Evolutionary conservation across 1,140 invertebrate species (phyloP).

Genomic region (Euschistus heros): DNA sequence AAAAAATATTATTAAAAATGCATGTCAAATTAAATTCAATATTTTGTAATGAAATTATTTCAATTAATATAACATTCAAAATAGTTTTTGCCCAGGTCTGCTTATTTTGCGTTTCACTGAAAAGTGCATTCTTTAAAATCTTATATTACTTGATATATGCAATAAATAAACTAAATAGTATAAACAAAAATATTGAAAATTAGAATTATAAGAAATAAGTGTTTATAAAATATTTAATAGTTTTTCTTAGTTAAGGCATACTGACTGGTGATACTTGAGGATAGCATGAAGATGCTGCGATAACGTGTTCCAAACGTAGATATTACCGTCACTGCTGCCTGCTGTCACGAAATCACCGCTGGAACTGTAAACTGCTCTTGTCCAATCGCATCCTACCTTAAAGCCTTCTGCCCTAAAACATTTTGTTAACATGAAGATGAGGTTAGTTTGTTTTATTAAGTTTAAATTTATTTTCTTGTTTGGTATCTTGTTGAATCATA

Average conservation of each 20-base stretch:
- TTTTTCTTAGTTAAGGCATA: conserved; percentile 28
- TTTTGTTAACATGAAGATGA: neutral
- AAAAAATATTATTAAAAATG: no score
- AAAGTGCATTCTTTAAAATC: no score
- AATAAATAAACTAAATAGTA: no score
- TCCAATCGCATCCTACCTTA: conserved; percentile 89
- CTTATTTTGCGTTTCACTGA: no score
- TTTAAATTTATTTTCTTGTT: no score
- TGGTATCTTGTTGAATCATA: no score
- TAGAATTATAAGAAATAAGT: no score
- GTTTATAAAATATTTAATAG: neutral
- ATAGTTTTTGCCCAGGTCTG: neutral
- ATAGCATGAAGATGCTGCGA: conserved; percentile 66
- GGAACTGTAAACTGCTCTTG: conserved; percentile 83
- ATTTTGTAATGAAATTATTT: no score
- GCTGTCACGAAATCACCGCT: conserved; percentile 78
- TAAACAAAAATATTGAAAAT: no score
- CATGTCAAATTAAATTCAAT: no score
- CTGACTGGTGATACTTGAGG: conserved; percentile 83
- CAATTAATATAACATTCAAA: neutral
- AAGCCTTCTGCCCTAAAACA: conserved; percentile 75
- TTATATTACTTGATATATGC: no score
- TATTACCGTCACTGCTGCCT: conserved; percentile 78
- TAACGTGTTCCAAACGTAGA: conserved; percentile 84
- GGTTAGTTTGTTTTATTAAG: no score